A percentile compares a stretch with the other conserved stretches of the same genome.
Evolutionary conservation across 2,888 invertebrate genomes (phyloP).

Genomic region (Nebria salina): DNA sequence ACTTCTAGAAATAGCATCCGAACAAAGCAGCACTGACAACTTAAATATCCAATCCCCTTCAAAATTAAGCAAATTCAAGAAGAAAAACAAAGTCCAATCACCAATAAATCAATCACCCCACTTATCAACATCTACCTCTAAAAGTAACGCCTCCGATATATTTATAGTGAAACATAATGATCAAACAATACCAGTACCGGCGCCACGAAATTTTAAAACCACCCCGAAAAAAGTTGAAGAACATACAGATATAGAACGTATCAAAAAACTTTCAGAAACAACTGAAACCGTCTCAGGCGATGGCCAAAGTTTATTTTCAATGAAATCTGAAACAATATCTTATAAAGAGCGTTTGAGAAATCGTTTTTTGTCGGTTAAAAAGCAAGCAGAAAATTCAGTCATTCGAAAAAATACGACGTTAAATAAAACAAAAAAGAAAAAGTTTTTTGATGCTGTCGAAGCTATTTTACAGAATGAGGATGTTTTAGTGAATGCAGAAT

Average conservation of each 20-base stretch:
- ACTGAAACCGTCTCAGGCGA: constrained; percentile 43
- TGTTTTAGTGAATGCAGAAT: constrained; percentile 51
- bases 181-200: constrained; percentile 29
- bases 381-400: constrained; percentile 56
- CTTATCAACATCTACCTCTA: constrained; percentile 20
- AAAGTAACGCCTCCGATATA: constrained; percentile 47
- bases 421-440: constrained; percentile 32
- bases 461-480: constrained; percentile 54
- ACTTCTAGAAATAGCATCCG: constrained; percentile 50
- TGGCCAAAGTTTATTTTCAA: constrained; percentile 49
- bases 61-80: constrained; percentile 29
- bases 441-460: constrained; percentile 51
- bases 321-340: constrained; percentile 56
- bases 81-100: constrained; percentile 33
- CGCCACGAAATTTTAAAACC: constrained; percentile 37
- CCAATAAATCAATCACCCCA: constrained; percentile 26
- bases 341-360: constrained; percentile 60
- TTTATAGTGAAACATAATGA: constrained; percentile 48
- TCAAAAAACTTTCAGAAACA: constrained; percentile 51
- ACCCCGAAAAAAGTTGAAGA: constrained; percentile 32
- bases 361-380: constrained; percentile 59
- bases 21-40: constrained; percentile 24
- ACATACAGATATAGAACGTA: constrained; percentile 44
- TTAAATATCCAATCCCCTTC: constrained; percentile 27
- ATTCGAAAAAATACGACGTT: constrained; percentile 22